phyloP scores from a whole-genome alignment of 1,140 invertebrate genomes.

The Atopsyche davidsoni region DNA sequence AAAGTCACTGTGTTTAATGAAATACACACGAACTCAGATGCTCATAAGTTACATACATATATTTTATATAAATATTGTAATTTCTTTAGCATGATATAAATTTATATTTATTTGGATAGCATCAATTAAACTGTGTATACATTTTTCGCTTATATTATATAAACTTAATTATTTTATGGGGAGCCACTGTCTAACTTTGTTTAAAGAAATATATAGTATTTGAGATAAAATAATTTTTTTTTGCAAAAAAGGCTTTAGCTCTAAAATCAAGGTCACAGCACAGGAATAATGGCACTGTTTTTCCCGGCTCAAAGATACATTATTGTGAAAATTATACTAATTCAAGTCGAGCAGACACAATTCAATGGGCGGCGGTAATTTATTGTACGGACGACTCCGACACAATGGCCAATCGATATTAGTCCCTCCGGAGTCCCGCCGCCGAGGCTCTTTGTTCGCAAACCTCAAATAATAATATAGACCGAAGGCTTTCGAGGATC shows the following conservation, averaged over 20 bases:
- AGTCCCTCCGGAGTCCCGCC: neutral
- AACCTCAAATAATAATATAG: neutral
- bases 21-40: no score
- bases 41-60: no score
- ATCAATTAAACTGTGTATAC: no score
- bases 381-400: neutral
- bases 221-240: neutral
- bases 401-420: constrained; percentile 5
- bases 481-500: neutral
- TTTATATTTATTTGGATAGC: no score
- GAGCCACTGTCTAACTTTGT: neutral
- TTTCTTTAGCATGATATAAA: no score
- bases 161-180: neutral
- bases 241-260: neutral
- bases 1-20: no score
- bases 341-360: neutral
- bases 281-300: neutral
- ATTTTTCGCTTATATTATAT: no score
- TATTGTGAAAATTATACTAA: neutral
- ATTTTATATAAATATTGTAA: no score
- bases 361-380: constrained; percentile 6
- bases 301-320: neutral
- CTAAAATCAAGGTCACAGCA: neutral
- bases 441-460: neutral
- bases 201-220: neutral